These are phyloP conservation scores for Paedocypris micromegethes DNA, from an alignment of 2,797 vertebrate genomes.

Conservation along the genomic window DNA sequence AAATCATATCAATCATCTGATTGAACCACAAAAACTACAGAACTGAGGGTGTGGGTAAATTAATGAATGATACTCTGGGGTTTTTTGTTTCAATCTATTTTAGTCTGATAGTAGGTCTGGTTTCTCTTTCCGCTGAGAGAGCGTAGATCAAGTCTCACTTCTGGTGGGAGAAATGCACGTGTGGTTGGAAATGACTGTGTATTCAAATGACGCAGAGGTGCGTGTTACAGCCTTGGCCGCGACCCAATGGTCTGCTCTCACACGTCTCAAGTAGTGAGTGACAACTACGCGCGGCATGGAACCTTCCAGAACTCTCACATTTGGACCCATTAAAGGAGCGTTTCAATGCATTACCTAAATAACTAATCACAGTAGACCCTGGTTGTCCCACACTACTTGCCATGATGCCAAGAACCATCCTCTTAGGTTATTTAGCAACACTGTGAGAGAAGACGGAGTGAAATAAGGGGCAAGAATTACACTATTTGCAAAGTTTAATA, in stretches of 20 bases:
- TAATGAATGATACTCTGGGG: slow-evolving; percentile 17
- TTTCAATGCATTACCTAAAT: too few species aligned
- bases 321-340: too few species aligned
- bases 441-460: too few species aligned
- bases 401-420: too few species aligned
- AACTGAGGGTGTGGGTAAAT: not conserved
- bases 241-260: slow-evolving; percentile 14
- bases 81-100: slow-evolving; percentile 29
- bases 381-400: too few species aligned
- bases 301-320: too few species aligned
- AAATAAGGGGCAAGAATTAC: too few species aligned
- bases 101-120: slow-evolving; percentile 32
- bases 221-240: slow-evolving; percentile 28
- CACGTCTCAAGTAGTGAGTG: slow-evolving; percentile 30
- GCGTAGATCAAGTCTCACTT: slow-evolving; percentile 39
- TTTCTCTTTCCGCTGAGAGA: slow-evolving; percentile 36
- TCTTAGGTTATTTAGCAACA: too few species aligned
- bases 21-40: not conserved
- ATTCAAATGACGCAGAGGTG: slow-evolving; percentile 43
- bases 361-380: too few species aligned
- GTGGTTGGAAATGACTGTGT: slow-evolving; percentile 40
- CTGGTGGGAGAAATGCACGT: slow-evolving; percentile 7
- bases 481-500: too few species aligned
- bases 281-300: slow-evolving; percentile 25
- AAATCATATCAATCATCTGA: too few species aligned